Conservation (phyloP, 2,113 vertebrate genomes). For the Larimichthys crocea region DNA sequence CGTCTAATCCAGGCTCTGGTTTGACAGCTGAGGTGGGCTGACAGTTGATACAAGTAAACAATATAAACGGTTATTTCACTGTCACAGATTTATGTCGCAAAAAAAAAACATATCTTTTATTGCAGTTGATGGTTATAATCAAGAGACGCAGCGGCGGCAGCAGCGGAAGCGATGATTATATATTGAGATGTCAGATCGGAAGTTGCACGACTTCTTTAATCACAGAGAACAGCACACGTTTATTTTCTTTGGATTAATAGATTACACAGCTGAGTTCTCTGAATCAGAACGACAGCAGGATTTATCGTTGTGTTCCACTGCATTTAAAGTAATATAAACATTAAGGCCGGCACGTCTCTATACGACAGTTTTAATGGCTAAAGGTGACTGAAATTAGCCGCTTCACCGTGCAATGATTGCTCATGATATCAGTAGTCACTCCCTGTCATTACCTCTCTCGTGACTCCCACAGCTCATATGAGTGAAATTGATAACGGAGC, state of each 20-base stretch:
- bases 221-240: not conserved
- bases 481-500: slow-evolving; percentile 28
- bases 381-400: not conserved
- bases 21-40: not conserved
- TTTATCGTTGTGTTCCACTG: not conserved
- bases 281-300: not conserved
- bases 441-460: not conserved
- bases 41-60: slow-evolving; percentile 8
- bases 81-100: not conserved
- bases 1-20: not conserved
- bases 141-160: not conserved
- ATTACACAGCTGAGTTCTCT: not conserved
- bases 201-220: not conserved
- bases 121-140: not conserved
- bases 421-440: not conserved
- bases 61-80: slow-evolving; percentile 20
- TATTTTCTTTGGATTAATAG: not conserved
- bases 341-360: not conserved
- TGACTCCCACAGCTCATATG: slow-evolving; percentile 13
- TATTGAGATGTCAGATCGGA: not conserved
- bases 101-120: not conserved
- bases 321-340: not conserved
- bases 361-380: not conserved
- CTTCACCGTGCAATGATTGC: not conserved
- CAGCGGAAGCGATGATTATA: not conserved